Evolutionary conservation across 2,888 invertebrate genomes (phyloP).

Genomic region (Heliothis peltigera): DNA sequence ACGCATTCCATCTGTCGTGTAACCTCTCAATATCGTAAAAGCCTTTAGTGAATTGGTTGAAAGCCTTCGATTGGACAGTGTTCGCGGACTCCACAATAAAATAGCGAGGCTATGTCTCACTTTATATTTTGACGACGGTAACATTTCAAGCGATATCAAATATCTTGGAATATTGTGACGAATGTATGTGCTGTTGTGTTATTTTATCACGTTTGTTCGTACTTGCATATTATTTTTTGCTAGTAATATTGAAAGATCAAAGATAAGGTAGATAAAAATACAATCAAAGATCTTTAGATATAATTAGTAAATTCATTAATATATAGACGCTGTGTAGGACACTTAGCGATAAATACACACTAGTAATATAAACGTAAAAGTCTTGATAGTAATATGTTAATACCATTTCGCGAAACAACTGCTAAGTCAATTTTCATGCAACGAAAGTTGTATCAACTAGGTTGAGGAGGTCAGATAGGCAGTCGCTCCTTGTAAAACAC

Average conservation of each 20-base stretch:
- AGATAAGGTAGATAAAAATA: too few species aligned
- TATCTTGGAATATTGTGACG: slow-evolving; percentile 1
- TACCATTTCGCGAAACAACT: too few species aligned
- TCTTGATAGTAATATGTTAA: too few species aligned
- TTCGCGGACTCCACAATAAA: slow-evolving; percentile 18
- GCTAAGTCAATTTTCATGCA: too few species aligned
- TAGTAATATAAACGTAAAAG: too few species aligned
- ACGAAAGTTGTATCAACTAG: too few species aligned
- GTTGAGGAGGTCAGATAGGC: too few species aligned
- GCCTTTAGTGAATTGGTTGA: slow-evolving; percentile 46
- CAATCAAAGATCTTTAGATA: too few species aligned
- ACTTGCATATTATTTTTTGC: neutral
- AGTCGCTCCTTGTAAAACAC: too few species aligned
- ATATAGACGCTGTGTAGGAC: too few species aligned
- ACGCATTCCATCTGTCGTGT: slow-evolving; percentile 35
- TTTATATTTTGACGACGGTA: slow-evolving; percentile 25
- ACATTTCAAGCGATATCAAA: slow-evolving; percentile 24
- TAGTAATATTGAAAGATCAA: neutral
- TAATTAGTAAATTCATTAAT: too few species aligned
- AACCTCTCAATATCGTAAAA: slow-evolving; percentile 53
- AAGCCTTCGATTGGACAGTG: slow-evolving; percentile 26
- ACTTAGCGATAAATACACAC: too few species aligned
- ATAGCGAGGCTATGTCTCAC: slow-evolving; percentile 23
- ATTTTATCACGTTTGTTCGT: neutral
- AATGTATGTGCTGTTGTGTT: slow-evolving; percentile 4